Evolutionary conservation across 1,140 invertebrate genomes (phyloP), one percentile per base, ranked within the genome.

Genomic region (Pseudomyrmex cubaensis): DNA sequence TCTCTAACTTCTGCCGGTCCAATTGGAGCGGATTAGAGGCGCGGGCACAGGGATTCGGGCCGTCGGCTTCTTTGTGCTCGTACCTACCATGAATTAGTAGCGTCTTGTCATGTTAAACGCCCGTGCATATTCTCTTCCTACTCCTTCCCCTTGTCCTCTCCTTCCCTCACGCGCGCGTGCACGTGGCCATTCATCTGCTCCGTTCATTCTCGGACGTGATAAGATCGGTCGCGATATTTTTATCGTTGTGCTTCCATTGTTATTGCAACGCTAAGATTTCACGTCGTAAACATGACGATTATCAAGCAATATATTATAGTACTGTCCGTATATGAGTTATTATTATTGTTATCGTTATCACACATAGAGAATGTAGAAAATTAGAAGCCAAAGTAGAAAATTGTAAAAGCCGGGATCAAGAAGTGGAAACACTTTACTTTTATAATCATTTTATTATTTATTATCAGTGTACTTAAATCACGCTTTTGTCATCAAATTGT

Each of bases 31-130:
- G 91, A 93, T 93, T 93, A 94, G 90, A 92, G 90, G 90, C 87
- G 90, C 87, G 46, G 76, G 88, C 87, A 92, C 90, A 91, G 93
- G 92, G 93, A 93, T 93, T 93, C 93, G 90, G 82, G 80, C 86
- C 89, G 92, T 92, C 92, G 93, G 92, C 90, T 83, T 73, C 92
- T 93, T 93, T 93, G 92, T 93, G 78, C 90, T 93, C 82, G 84
- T 84, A 89, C 90, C 91, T 92, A 92, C 90, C 89, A 90, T 92
- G 91, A 93, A 93, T 93, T 93, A 93, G 91, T 89, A 89, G 90
- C 92, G 89, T 92, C 92, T 93, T 93, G 92, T 93, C 92, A 92
- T 92, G 91, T 91, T 93, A 92, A 93, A 93, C 87, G 88, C 82
- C 85, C 90, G 74, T 85, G 90, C 87, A 89, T 90, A 89, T 52